Evolutionary conservation across 2,888 invertebrate genomes (phyloP), one percentile per base, ranked within the genome.

Genomic region (Adelphocoris suturalis): DNA sequence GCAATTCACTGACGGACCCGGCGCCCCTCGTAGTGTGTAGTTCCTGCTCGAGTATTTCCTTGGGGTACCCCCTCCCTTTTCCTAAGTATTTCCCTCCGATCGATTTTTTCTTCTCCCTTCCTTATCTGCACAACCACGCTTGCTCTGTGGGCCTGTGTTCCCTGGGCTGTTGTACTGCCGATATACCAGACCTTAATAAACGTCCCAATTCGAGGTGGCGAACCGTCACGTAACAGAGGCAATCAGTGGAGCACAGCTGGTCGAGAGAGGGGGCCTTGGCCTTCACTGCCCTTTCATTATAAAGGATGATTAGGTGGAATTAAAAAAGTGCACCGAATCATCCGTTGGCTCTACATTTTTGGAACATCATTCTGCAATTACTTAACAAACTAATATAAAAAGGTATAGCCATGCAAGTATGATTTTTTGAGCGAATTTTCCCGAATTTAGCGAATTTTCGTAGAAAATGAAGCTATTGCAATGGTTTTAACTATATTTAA

Each of bases 31-130:
- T 78, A 27, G 75, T 37, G 7, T 2, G 37, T 37, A 37, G 37
- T 78, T 46, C 37, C 16, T 16, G 46, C 27, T n/a, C 16, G 37
- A 78, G 47, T 68, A 68, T 68, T 61, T 68, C 78, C 78, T 47
- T 14, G 37, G 16, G 37, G 37, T 46, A 78, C 37, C 46, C 78
- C 78, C 47, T 19, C 78, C 46, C 47, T 19, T 7, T 2, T 37
- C 12, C 23, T 37, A 5, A 78, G 47, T 47, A 78, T 46, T 78
- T 78, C 46, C 11, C 78, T 37, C 78, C 46, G 78, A 78, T 78
- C 78, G 78, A 78, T 78, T 78, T 78, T 78, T 78, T 78, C 47
- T 46, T 46, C 78, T 78, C 47, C 78, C 78, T 46, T 46, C 78
- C 78, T 78, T 78, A 78, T 27, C 78, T 68, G 7, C 78, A 14